Base-by-base conservation (phyloP, 1,140 invertebrate genomes). In the Potamilus streckersoni region DNA sequence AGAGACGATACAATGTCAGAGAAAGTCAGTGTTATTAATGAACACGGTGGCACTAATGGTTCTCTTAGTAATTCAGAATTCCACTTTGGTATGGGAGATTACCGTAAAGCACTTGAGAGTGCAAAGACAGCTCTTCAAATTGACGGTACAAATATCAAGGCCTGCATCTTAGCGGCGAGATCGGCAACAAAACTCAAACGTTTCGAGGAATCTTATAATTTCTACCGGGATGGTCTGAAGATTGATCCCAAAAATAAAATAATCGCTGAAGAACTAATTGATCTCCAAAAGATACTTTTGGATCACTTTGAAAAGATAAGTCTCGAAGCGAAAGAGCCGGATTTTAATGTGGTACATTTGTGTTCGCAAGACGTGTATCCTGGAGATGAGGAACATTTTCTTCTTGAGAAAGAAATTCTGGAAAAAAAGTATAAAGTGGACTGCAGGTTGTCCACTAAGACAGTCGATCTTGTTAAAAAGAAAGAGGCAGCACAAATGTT, bases 311-410 rank as follows among this genome's bases (percentile, higher is more conserved):
- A 83, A 6, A 66, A 64, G n/a, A 77, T 70, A 16, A 69, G 57
- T 12, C 71, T 59, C 1, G 74, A 70, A 14, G 72, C 69, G 14
- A 38, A 76, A n/a, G 84, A 86, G 58, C 66, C 66, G n/a, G 75
- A 72, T 0, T 85, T 86, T 71, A 85, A 81, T 19, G 84, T 85
- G 15, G 75, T 87, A 17, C 78, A 84, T 59, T 80, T 88, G 23
- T 87, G 87, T 71, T 71, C 69, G 1, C 85, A 87, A 68, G 81
- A 81, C 56, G 76, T 78, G 12, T 88, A 88, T 56, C 87, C 87
- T 49, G 87, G 87, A 0, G 87, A 88, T 60, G 81, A 84, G 55
- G 77, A 84, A 64, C 76, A 85, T 16, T 79, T 84, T 13, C 79
- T 74, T 62, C 61, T 79, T 49, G 87, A 88, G 72, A 74, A 84